Base-by-base conservation (phyloP, 2,113 vertebrate genomes). In the Bujurquina vittata region DNA sequence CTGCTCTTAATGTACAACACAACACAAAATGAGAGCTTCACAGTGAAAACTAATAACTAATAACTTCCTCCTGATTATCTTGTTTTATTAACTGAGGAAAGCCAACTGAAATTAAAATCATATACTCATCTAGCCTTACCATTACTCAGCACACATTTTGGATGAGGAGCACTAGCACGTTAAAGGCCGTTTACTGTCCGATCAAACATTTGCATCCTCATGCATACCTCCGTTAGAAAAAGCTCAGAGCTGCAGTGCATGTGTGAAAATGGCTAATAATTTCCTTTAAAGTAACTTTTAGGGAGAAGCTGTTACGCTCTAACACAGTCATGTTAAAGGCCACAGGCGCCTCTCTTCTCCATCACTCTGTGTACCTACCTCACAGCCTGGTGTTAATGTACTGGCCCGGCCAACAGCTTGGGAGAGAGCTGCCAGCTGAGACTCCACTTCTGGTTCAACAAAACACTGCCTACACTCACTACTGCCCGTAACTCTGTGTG, bases 341-440 rank as follows among this genome's bases (percentile, higher is more conserved):
- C 91, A 91, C 80, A 90, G 92, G 91, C 92, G 91, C 91, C 92
- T 80, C 84, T 75, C 80, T 88, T 89, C 85, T 85, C 86, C 84
- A 86, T 77, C 84, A 58, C 80, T 75, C 77, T 37, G 84, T 65
- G 83, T 81, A 80, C 80, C 86, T 76, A 87, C 77, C 88, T 94
- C 87, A 77, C 94, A 87, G 65, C 35, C 76, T 57, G 54, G 77
- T 91, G 94, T 94, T 95, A 94, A 95, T 94, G 93, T 86, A 92
- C 92, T 94, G 80, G 85, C 87, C 78, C 69, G 75, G 90, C 92
- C 92, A 92, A 84, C 86, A 84, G 91, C 85, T 91, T 89, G 86
- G 83, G 86, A 91, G 67, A 87, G 89, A 89, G 87, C 88, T 90
- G 85, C 81, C 87, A 89, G 81, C 87, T 93, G 90, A 93, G 90